These are phyloP conservation scores for Echeneis naucrates DNA, from an alignment of 2,797 vertebrate genomes.

Conservation along the genomic window DNA sequence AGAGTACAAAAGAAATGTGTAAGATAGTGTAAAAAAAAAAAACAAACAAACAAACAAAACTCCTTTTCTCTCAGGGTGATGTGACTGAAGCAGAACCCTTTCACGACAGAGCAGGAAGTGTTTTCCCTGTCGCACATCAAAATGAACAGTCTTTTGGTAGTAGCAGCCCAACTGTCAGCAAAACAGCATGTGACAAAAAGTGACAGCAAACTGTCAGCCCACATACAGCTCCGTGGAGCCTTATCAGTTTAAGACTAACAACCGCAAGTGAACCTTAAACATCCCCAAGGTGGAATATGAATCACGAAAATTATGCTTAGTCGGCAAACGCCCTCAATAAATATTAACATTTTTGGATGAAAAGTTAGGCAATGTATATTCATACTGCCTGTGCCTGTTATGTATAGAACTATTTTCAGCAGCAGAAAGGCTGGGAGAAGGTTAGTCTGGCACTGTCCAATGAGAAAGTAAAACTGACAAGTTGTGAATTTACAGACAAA, in stretches of 20 bases:
- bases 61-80: background rate
- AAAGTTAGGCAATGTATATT: background rate
- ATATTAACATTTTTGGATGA: no score
- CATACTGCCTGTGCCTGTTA: background rate
- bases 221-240: background rate
- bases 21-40: slow-evolving; percentile 5
- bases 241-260: background rate
- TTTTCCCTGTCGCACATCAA: slow-evolving; percentile 21
- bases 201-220: slow-evolving; percentile 1
- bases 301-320: slow-evolving; percentile 17
- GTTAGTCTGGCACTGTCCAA: background rate
- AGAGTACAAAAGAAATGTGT: slow-evolving; percentile 3
- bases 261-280: slow-evolving; percentile 32
- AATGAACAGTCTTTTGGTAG: slow-evolving; percentile 26
- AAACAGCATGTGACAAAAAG: slow-evolving; percentile 7
- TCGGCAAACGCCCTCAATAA: slow-evolving; percentile 41
- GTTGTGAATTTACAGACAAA: background rate
- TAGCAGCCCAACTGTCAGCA: slow-evolving; percentile 24
- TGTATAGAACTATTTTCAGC: background rate
- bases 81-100: background rate
- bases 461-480: background rate
- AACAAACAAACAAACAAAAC: no score
- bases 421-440: no score
- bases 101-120: slow-evolving; percentile 14
- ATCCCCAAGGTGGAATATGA: slow-evolving; percentile 23